Percentiles rank a stretch among this genome's conserved stretches.
Conservation (phyloP, 2,888 invertebrate species). For the Tigriopus californicus region DNA sequence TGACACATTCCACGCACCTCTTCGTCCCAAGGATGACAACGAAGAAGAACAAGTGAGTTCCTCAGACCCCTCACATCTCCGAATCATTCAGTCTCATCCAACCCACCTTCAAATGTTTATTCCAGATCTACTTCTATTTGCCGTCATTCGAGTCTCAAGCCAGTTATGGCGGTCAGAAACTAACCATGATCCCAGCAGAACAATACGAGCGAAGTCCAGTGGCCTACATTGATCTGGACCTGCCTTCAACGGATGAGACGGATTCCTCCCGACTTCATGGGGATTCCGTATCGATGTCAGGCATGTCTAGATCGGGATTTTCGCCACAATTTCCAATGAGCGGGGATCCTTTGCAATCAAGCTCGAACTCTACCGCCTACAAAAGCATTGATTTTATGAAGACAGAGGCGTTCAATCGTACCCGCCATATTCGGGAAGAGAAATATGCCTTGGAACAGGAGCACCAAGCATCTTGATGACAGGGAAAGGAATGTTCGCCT, state of each 20-base stretch:
- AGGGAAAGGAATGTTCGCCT: too few relatives aligned
- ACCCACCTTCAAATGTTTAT: slow-evolving; percentile 15
- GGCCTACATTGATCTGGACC: slow-evolving; percentile 57
- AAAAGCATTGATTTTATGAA: slow-evolving; percentile 84
- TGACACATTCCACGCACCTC: too few relatives aligned
- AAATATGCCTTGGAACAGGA: not conserved
- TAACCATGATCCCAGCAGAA: slow-evolving; percentile 11
- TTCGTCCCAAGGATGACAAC: too few relatives aligned
- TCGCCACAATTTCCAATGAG: too few relatives aligned
- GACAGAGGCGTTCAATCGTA: slow-evolving; percentile 77
- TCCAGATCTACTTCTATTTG: slow-evolving; percentile 29
- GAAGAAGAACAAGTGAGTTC: too few relatives aligned
- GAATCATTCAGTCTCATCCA: too few relatives aligned
- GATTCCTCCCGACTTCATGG: not conserved
- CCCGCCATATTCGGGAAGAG: slow-evolving; percentile 52
- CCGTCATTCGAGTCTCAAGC: slow-evolving; percentile 15
- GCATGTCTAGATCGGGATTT: too few relatives aligned
- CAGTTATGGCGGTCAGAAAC: not conserved
- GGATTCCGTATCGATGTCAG: not conserved
- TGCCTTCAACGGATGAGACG: slow-evolving; percentile 23
- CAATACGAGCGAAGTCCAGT: not conserved
- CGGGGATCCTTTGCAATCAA: not conserved
- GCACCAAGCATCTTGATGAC: not conserved
- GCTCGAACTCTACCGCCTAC: slow-evolving; percentile 42
- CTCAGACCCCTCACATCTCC: not conserved